These are phyloP conservation scores for Drosophila tristis DNA, from an alignment of 1,140 invertebrate genomes.

Conservation along the genomic window DNA sequence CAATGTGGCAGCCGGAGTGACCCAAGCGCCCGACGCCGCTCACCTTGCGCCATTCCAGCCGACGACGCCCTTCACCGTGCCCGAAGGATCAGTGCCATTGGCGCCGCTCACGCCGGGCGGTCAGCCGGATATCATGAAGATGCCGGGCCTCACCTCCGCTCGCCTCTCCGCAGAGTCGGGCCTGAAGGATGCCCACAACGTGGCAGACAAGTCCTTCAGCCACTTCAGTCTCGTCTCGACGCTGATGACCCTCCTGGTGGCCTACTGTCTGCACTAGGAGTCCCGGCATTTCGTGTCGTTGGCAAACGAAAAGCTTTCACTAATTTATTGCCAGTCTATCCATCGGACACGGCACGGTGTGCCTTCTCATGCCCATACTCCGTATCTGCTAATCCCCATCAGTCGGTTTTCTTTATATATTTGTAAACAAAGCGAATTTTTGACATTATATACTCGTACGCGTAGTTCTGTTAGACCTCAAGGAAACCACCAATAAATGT, in stretches of 20 bases:
- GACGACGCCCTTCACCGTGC: slow-evolving; percentile 57
- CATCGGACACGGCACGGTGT: slow-evolving; percentile 1
- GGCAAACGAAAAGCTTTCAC: slow-evolving; percentile 32
- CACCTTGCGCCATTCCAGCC: slow-evolving; percentile 72
- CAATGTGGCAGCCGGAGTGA: slow-evolving; percentile 64
- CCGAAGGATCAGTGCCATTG: slow-evolving; percentile 84
- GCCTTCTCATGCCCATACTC: neutral
- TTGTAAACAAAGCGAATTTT: slow-evolving; percentile 62
- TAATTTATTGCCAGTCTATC: slow-evolving; percentile 38
- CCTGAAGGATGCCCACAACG: slow-evolving; percentile 55
- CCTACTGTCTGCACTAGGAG: slow-evolving; percentile 59
- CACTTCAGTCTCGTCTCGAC: slow-evolving; percentile 48
- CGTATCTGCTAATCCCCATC: neutral
- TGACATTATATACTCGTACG: slow-evolving; percentile 52
- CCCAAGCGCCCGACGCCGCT: slow-evolving; percentile 51
- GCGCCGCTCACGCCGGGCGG: slow-evolving; percentile 82
- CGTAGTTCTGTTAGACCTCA: slow-evolving; percentile 49
- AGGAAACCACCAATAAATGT: slow-evolving; percentile 38
- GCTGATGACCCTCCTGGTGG: slow-evolving; percentile 55
- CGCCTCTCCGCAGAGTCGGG: slow-evolving; percentile 63
- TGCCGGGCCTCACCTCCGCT: slow-evolving; percentile 69
- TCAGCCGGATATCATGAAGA: slow-evolving; percentile 81
- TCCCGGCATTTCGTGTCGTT: slow-evolving; percentile 14
- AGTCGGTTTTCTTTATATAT: slow-evolving; percentile 26
- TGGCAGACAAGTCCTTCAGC: slow-evolving; percentile 13